These are phyloP conservation scores for Aegotheles bennettii DNA, from an alignment of 2,113 vertebrate species.

Conservation along the genomic window DNA sequence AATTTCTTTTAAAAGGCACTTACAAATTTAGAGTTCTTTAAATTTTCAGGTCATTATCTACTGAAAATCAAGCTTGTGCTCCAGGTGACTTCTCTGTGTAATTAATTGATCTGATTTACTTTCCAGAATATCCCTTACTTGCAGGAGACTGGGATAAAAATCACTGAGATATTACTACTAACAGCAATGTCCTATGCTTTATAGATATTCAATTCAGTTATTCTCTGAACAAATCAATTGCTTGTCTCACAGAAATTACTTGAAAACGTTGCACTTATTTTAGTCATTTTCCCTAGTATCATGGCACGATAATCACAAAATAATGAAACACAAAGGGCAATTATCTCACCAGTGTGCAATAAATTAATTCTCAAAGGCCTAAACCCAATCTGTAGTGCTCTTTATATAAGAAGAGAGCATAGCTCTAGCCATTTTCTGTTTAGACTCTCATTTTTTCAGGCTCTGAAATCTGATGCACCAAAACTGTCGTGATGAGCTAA, in stretches of 20 bases:
- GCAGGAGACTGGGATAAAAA: background rate
- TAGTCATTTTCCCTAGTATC: background rate
- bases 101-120: background rate
- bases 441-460: background rate
- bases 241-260: background rate
- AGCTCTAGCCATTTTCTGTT: background rate
- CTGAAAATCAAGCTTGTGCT: background rate
- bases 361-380: background rate
- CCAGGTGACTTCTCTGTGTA: background rate
- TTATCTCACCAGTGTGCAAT: background rate
- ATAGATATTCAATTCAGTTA: background rate
- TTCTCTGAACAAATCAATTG: background rate
- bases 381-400: background rate
- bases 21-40: background rate
- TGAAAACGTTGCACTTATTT: background rate
- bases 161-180: background rate
- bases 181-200: background rate
- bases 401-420: background rate
- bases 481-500: background rate
- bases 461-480: background rate
- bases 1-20: background rate
- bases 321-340: background rate
- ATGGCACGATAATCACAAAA: background rate
- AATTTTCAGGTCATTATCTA: background rate
- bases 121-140: background rate